Conservation (phyloP, 2,113 vertebrate genomes). For the Forbesichthys agassizii region DNA sequence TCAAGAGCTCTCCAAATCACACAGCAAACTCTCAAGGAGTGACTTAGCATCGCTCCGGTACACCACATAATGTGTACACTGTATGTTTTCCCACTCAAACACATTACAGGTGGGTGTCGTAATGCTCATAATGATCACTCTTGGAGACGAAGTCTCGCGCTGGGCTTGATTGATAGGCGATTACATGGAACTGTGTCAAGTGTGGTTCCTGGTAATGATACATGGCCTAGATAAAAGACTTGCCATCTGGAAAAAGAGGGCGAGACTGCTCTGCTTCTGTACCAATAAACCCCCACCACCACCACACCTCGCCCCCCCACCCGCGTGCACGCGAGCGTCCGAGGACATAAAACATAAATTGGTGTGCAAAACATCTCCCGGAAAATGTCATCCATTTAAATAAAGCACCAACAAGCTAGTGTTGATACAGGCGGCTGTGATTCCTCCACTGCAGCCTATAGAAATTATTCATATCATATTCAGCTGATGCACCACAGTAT, state of each 20-base stretch:
- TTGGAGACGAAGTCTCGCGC: no score
- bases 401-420: conserved; percentile 36
- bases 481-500: conserved; percentile 7
- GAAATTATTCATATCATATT: conserved; percentile 27
- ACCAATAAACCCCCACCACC: conserved; percentile 3
- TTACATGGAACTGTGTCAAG: conserved; percentile 37
- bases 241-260: conserved; percentile 51
- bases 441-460: background rate
- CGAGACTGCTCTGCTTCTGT: conserved; percentile 10
- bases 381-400: conserved; percentile 55
- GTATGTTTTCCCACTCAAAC: conserved; percentile 46
- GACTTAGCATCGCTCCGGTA: conserved; percentile 27
- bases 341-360: conserved; percentile 62
- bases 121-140: background rate
- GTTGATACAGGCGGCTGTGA: conserved; percentile 30
- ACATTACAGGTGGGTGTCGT: conserved; percentile 32
- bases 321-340: background rate
- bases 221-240: conserved; percentile 53
- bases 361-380: conserved; percentile 55
- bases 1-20: conserved; percentile 9
- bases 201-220: conserved; percentile 53
- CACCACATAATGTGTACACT: conserved; percentile 40
- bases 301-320: no score
- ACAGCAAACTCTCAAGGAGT: conserved; percentile 13
- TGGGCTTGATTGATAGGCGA: no score